Conservation (phyloP, 2,113 vertebrate species). For the Colaptes auratus region DNA sequence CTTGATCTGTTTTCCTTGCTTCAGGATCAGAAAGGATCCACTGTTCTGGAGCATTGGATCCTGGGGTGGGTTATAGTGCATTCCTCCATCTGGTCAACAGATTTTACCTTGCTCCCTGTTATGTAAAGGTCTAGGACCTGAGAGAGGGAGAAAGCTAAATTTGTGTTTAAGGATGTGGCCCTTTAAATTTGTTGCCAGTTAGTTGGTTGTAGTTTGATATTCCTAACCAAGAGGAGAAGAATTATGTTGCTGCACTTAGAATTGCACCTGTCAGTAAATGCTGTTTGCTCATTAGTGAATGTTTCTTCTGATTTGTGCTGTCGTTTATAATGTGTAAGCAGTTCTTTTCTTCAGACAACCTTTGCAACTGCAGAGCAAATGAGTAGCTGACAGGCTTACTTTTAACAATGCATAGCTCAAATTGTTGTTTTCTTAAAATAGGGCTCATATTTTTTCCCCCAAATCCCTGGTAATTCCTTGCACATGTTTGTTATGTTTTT, state of each 20-base stretch:
- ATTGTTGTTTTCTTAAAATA: slow-evolving; percentile 43
- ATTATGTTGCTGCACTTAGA: not conserved
- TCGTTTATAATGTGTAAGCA: slow-evolving; percentile 25
- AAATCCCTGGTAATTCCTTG: slow-evolving; percentile 64
- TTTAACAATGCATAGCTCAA: slow-evolving; percentile 45
- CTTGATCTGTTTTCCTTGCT: not conserved
- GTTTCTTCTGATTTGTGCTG: slow-evolving; percentile 10
- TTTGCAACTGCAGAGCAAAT: slow-evolving; percentile 12
- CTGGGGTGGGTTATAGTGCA: accelerated
- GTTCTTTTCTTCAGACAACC: not conserved
- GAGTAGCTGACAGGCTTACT: slow-evolving; percentile 53
- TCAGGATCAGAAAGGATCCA: not conserved
- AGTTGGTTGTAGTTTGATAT: not conserved
- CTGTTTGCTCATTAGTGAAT: slow-evolving; percentile 14
- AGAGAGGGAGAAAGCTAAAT: not conserved
- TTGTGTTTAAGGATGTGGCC: not conserved
- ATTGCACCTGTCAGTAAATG: not conserved
- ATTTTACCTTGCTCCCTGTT: not conserved
- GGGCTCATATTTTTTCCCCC: slow-evolving; percentile 30
- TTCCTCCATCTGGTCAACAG: not conserved
- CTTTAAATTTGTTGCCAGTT: not conserved
- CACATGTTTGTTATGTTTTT: slow-evolving; percentile 30
- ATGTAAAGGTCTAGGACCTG: not conserved
- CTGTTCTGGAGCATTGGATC: not conserved
- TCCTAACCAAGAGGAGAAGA: not conserved